Percentiles rank a stretch among this genome's conserved stretches.
These are phyloP conservation scores for Cepaea hortensis DNA, from an alignment of 2,888 invertebrate species.

Conservation along the genomic window DNA sequence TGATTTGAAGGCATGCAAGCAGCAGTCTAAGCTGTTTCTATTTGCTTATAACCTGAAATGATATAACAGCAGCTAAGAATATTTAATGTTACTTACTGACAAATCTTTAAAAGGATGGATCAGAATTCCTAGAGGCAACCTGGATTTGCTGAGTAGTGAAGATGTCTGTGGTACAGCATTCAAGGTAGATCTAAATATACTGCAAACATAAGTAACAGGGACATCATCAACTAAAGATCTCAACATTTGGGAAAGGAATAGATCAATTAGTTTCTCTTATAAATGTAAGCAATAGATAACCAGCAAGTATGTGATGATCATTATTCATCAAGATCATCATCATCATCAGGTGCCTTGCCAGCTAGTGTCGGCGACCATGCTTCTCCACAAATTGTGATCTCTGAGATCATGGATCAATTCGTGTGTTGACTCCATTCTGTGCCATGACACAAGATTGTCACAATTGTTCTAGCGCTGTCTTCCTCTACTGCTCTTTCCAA, in stretches of 20 bases:
- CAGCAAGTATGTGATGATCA: too few species aligned
- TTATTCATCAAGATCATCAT: too few species aligned
- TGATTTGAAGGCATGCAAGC: too few species aligned
- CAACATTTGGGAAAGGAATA: neutral
- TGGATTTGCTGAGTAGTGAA: constrained; percentile 92
- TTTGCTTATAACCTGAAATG: neutral
- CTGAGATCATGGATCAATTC: too few species aligned
- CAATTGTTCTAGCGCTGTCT: too few species aligned
- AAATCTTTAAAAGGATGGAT: constrained; percentile 99
- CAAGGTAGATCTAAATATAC: constrained; percentile 95
- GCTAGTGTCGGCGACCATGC: too few species aligned
- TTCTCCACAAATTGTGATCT: too few species aligned
- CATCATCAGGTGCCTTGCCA: too few species aligned
- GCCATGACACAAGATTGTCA: too few species aligned
- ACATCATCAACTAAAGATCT: neutral
- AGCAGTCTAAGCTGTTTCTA: too few species aligned
- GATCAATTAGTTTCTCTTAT: neutral
- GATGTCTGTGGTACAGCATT: constrained; percentile 95
- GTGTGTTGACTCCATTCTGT: too few species aligned
- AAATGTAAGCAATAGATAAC: neutral
- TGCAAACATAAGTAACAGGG: constrained; percentile 73
- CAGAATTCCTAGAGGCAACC: constrained; percentile 95
- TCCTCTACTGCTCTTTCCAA: too few species aligned
- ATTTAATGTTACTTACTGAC: constrained; percentile 83
- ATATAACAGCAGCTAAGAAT: neutral